Evolutionary conservation across 2,888 invertebrate genomes (phyloP), one percentile per base, ranked within the genome.

Genomic region (Bellardia bayeri): DNA sequence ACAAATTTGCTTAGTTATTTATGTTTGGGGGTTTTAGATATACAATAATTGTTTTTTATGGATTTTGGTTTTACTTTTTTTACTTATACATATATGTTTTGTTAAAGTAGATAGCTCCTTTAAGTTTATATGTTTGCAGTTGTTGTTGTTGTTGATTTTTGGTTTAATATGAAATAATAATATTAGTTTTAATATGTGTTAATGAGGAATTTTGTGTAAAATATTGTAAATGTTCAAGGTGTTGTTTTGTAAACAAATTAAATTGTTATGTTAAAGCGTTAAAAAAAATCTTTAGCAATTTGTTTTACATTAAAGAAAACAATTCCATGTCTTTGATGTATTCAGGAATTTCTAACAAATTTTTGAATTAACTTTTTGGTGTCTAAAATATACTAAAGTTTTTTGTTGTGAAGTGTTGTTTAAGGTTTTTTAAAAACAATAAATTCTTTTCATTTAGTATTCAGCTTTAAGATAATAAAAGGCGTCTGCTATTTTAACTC

Each of bases 401-500:
- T 56, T 16, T 79, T 23, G 33, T 30, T 68, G 9, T 33, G 2
- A 16, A 16, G 23, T 14, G 16, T 42, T 2, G 8, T 71, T 14
- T 40, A 16, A 23, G 16, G 49, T 63, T 64, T 63, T 68, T 82
- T 6, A 37, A 75, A 82, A 68, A 40, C 66, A 66, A 66, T 66
- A 82, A 82, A 74, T 74, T 74, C 63, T 66, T 56, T 74, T 79
- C 2, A 23, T 42, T 42, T 11, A n/a, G 33, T 81, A 33, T 54
- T 42, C 2, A 51, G 61, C 33, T 64, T 42, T 72, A 72, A 42
- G 56, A 66, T 23, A 23, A 23, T 66, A 13, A 66, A 45, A 66
- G 11, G 9, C 45, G 13, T 7, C 45, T 66, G 23, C 8, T 23
- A 33, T 23, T 42, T 13, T 8, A 54, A 56, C 51, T 37, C 7